These are phyloP conservation scores for Trissolcus brochymenae DNA, from an alignment of 2,888 invertebrate genomes.

Conservation along the genomic window DNA sequence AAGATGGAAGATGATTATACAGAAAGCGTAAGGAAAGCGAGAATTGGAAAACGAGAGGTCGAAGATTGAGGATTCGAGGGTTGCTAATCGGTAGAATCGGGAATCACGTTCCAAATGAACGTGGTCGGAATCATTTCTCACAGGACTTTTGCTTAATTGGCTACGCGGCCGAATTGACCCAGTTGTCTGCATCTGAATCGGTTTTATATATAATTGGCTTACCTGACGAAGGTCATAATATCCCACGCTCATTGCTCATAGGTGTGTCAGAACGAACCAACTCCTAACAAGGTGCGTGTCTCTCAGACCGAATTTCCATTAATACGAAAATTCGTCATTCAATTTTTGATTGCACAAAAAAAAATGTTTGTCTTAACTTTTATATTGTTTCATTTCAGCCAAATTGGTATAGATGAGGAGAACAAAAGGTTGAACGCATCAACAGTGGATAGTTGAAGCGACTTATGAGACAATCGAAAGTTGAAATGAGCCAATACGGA, in stretches of 20 bases:
- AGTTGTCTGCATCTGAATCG: constrained; percentile 61
- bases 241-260: constrained; percentile 60
- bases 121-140: constrained; percentile 60
- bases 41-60: constrained; percentile 54
- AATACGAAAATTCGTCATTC: background rate
- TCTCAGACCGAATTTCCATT: constrained; percentile 5
- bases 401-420: too few relatives aligned
- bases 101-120: constrained; percentile 62
- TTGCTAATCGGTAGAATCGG: constrained; percentile 56
- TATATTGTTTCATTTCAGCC: background rate
- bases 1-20: constrained; percentile 14
- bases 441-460: too few relatives aligned
- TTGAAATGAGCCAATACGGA: constrained; percentile 22
- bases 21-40: constrained; percentile 52
- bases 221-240: constrained; percentile 62
- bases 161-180: constrained; percentile 60
- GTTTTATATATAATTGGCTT: constrained; percentile 60
- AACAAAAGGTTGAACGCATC: too few relatives aligned
- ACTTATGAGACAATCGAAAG: constrained; percentile 4
- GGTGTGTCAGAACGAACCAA: constrained; percentile 49
- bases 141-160: constrained; percentile 63
- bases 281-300: constrained; percentile 41
- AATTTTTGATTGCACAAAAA: background rate
- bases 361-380: background rate
- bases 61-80: constrained; percentile 55